Evolutionary conservation across 2,888 invertebrate species (phyloP).

Genomic region (Liodrosophila aerea): DNA sequence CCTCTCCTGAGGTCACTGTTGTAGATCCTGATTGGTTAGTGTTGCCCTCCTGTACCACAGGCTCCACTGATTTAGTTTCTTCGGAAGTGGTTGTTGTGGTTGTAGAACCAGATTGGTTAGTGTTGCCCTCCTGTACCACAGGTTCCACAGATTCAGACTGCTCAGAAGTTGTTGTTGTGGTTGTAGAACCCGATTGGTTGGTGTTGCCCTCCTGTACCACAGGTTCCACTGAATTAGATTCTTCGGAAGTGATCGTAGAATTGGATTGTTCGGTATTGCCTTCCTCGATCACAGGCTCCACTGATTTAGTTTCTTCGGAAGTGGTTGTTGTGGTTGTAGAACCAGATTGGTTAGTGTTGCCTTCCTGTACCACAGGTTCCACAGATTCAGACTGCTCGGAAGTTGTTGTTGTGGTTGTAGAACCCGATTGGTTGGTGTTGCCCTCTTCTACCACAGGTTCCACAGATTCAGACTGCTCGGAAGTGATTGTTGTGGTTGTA

Average conservation of each 20-base stretch:
- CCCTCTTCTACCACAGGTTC: neutral
- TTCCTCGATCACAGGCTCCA: neutral
- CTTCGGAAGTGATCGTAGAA: no score
- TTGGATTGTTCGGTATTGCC: no score
- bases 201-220: neutral
- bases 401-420: neutral
- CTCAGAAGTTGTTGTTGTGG: slow-evolving; percentile 6
- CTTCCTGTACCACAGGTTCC: neutral
- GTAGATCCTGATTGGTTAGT: slow-evolving; percentile 1
- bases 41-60: neutral
- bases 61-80: neutral
- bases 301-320: neutral
- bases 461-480: neutral
- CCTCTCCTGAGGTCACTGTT: slow-evolving; percentile 3
- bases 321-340: slow-evolving; percentile 7
- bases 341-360: neutral
- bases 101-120: neutral
- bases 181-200: slow-evolving; percentile 3
- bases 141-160: neutral
- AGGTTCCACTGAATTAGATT: no score
- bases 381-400: neutral
- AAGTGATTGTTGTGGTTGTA: neutral
- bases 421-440: slow-evolving; percentile 1
- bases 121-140: neutral
- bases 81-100: slow-evolving; percentile 7